Conservation (phyloP, 2,113 vertebrate species). For the Paratilapia polleni region DNA sequence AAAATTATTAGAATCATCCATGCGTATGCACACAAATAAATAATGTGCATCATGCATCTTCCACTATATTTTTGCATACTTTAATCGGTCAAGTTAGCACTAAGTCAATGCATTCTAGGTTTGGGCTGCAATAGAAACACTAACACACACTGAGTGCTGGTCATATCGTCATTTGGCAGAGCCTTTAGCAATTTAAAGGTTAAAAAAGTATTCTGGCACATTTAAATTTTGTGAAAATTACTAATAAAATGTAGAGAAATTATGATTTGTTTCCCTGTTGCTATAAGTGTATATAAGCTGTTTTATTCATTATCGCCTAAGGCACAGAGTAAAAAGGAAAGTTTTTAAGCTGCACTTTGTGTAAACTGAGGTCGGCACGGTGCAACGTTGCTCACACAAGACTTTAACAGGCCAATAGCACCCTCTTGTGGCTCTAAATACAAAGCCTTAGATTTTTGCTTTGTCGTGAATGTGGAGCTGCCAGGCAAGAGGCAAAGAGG, state of each 20-base stretch:
- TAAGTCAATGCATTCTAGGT: not conserved
- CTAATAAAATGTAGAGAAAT: not conserved
- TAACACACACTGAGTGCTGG: not conserved
- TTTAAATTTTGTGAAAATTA: not conserved
- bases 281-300: not conserved
- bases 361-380: not conserved
- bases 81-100: not conserved
- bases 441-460: not conserved
- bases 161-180: not conserved
- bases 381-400: not conserved
- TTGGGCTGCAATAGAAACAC: not conserved
- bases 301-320: not conserved
- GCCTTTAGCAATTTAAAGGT: not conserved
- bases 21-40: not conserved
- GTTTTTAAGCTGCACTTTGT: not conserved
- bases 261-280: not conserved
- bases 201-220: not conserved
- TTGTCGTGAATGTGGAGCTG: too few species aligned
- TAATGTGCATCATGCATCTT: not conserved
- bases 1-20: not conserved
- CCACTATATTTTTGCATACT: not conserved
- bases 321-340: not conserved
- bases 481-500: too few species aligned
- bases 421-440: conserved; percentile 37
- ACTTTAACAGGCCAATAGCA: not conserved